Percentiles rank a stretch among this genome's conserved stretches.
Evolutionary conservation across 2,113 vertebrate genomes (phyloP).

Genomic region (Dendropsophus ebraccatus): DNA sequence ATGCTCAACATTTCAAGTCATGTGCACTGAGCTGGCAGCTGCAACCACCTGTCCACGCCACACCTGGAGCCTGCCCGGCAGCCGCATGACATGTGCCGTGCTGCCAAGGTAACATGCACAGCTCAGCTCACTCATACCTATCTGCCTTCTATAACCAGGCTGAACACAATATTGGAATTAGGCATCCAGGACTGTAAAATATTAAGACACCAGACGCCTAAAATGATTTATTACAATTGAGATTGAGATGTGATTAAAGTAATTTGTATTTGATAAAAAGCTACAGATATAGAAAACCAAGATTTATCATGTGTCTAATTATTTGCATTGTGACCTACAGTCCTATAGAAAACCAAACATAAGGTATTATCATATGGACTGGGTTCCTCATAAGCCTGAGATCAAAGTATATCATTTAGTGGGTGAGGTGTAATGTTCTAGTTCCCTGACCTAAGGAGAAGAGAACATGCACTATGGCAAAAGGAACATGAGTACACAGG

Average conservation of each 20-base stretch:
- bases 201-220: background rate
- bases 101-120: background rate
- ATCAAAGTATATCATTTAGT: too few species aligned
- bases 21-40: background rate
- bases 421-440: too few species aligned
- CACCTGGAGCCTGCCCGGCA: slow-evolving; percentile 16
- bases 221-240: background rate
- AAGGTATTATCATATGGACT: too few species aligned
- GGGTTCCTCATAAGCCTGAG: too few species aligned
- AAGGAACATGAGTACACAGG: too few species aligned
- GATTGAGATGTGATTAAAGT: background rate
- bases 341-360: too few species aligned
- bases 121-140: background rate
- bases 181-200: background rate
- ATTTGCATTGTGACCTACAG: too few species aligned
- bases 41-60: background rate
- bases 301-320: too few species aligned
- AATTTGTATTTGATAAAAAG: too few species aligned
- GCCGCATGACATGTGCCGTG: background rate
- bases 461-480: too few species aligned
- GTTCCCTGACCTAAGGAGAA: too few species aligned
- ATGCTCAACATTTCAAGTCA: slow-evolving; percentile 4
- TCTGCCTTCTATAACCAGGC: background rate
- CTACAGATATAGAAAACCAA: too few species aligned
- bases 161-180: background rate